Evolutionary conservation across 2,113 vertebrate genomes (phyloP), one percentile per base, ranked within the genome.

Genomic region (Oncorhynchus gorbuscha): DNA sequence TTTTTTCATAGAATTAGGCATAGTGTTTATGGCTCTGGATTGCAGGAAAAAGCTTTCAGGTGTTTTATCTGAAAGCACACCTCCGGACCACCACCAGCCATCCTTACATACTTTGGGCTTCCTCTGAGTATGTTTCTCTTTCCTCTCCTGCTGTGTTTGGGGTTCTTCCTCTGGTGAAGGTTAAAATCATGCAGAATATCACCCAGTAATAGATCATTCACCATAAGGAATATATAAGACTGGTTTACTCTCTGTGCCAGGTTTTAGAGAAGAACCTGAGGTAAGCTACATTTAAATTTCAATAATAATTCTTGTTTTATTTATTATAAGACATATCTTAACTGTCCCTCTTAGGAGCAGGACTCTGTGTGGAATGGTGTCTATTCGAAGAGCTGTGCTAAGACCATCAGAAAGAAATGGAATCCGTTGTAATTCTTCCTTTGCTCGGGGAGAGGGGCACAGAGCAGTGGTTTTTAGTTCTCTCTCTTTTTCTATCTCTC

Each of bases 141-240:
- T 73, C 62, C 65, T 67, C 48, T 49, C 55, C 26, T 66, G 51
- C 32, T 32, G 18, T 28, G 49, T 77, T 71, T 24, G 22, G 48
- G 0, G 32, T 35, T 81, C 48, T 9, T 18, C 49, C 66, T 67
- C 51, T 73, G 49, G 14, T 69, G 30, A 76, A 83, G 76, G 76
- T 80, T 78, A n/a, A 76, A 88, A 80, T 78, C 9, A 81, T 77
- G 74, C 55, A 66, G 59, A 81, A 81, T 58, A 77, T 68, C 22
- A 11, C 26, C 49, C 73, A 62, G 61, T 62, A 71, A 72, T 48
- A 35, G 35, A 71, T 69, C 30, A 72, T 80, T 79, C 64, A 73
- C 62, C 35, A 45, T 58, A 62, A 75, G 51, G 51, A 55, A 74
- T 69, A 13, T 64, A 58, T 77, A 75, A 76, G 51, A 39, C 16